These are phyloP conservation scores for Chironomus tentans DNA, from an alignment of 2,888 invertebrate genomes.

Conservation along the genomic window DNA sequence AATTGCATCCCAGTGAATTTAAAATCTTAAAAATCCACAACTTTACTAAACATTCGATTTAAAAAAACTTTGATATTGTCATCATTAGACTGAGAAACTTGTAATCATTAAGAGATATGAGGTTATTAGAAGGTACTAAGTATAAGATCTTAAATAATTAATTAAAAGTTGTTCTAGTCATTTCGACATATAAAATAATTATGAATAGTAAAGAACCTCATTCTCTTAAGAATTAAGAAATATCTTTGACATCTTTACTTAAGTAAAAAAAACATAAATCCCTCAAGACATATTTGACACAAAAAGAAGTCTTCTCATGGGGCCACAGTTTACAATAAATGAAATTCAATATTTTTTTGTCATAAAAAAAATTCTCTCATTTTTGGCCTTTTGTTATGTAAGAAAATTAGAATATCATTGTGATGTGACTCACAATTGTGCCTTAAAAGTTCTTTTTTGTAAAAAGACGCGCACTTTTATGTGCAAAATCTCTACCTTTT, in stretches of 20 bases:
- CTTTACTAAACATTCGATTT: too few species aligned
- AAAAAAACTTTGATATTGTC: too few species aligned
- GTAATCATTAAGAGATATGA: not conserved
- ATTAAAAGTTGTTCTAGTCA: slow-evolving; percentile 14
- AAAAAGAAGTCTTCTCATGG: not conserved
- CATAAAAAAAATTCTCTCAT: not conserved
- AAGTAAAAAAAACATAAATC: not conserved
- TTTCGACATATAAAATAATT: slow-evolving; percentile 8
- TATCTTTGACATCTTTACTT: too few species aligned
- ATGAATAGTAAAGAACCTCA: not conserved
- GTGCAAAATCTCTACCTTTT: not conserved
- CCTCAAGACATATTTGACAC: not conserved
- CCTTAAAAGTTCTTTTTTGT: not conserved
- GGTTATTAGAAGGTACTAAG: too few species aligned
- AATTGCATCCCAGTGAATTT: too few species aligned
- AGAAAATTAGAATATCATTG: slow-evolving; percentile 27
- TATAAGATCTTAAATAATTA: too few species aligned
- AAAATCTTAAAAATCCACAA: too few species aligned
- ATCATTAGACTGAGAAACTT: too few species aligned
- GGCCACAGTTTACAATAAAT: slow-evolving; percentile 22
- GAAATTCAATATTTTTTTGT: slow-evolving; percentile 21
- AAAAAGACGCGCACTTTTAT: not conserved
- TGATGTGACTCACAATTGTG: slow-evolving; percentile 26
- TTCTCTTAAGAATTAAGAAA: too few species aligned
- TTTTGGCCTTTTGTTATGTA: slow-evolving; percentile 3